Evolutionary conservation across 2,888 invertebrate genomes (phyloP), one percentile per base, ranked within the genome.

Genomic region (Calameuta filiformis): DNA sequence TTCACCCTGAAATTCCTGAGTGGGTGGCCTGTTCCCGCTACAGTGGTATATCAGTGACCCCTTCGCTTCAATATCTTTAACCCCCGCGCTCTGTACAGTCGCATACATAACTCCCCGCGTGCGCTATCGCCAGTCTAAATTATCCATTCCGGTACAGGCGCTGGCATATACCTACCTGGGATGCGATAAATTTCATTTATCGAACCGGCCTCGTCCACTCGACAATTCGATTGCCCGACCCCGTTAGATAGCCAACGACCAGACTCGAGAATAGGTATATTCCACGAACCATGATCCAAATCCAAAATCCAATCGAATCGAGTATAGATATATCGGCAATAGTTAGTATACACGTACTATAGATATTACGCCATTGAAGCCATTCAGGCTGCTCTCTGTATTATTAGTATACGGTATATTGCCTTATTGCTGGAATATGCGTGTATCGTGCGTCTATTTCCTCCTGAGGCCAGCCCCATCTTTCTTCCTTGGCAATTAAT

Each of bases 161-260:
- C 76, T 75, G 40, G 69, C 68, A 76, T 73, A 79, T 73, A 56
- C 77, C 76, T 78, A 81, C 78, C 78, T 80, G 78, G 68, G 35
- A 56, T 78, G 78, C 81, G 82, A 87, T 85, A 85, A 86, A 84
- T 86, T 84, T 81, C 80, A 81, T 85, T 85, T 83, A 85, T 86
- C 84, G 81, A 78, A 77, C 40, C 80, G 81, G 81, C 80, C 81
- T 75, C 75, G 80, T 81, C 81, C 80, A 69, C 75, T 35, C 69
- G 79, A 76, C 76, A 76, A 79, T 80, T 81, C 80, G 76, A 81
- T 79, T 75, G 75, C 69, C 71, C 71, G 71, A 71, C 71, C 71
- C 33, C 9, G 33, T 71, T 71, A 71, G 71, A 71, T 71, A 71
- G 31, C 71, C 31, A 23, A 23, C 40, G 40, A 56, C 40, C 40